phyloP scores from a whole-genome alignment of 2,888 invertebrate genomes.

The Axea sp. region DNA sequence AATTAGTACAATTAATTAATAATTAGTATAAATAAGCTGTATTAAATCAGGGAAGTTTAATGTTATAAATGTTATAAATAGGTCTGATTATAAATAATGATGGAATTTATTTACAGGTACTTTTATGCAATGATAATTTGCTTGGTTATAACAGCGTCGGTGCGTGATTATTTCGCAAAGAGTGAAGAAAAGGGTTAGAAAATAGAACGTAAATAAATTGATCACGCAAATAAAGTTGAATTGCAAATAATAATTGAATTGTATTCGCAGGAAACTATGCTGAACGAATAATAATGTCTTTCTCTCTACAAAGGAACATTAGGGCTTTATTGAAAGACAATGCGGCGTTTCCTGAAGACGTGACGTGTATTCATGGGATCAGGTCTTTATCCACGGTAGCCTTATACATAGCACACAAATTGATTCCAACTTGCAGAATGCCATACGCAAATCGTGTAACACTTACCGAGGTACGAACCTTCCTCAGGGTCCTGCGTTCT shows the following conservation, averaged over 20 bases:
- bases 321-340: slow-evolving; percentile 82
- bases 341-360: slow-evolving; percentile 78
- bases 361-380: slow-evolving; percentile 86
- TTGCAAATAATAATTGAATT: slow-evolving; percentile 54
- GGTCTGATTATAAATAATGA: too few species aligned
- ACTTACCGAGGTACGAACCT: slow-evolving; percentile 81
- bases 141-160: slow-evolving; percentile 72
- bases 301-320: slow-evolving; percentile 85
- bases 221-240: slow-evolving; percentile 37
- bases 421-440: slow-evolving; percentile 83
- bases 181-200: slow-evolving; percentile 71
- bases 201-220: slow-evolving; percentile 24
- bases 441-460: slow-evolving; percentile 84
- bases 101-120: slow-evolving; percentile 67
- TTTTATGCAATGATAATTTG: slow-evolving; percentile 76
- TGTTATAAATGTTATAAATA: too few species aligned
- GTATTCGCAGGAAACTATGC: slow-evolving; percentile 73
- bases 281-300: slow-evolving; percentile 80
- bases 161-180: slow-evolving; percentile 72
- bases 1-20: too few species aligned
- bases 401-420: slow-evolving; percentile 84
- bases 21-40: too few species aligned
- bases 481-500: slow-evolving; percentile 59
- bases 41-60: too few species aligned
- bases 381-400: slow-evolving; percentile 84